A percentile compares a stretch with the other conserved stretches of the same genome.
Conservation (phyloP, 2,113 vertebrate species). For the Chelonoidis abingdonii region DNA sequence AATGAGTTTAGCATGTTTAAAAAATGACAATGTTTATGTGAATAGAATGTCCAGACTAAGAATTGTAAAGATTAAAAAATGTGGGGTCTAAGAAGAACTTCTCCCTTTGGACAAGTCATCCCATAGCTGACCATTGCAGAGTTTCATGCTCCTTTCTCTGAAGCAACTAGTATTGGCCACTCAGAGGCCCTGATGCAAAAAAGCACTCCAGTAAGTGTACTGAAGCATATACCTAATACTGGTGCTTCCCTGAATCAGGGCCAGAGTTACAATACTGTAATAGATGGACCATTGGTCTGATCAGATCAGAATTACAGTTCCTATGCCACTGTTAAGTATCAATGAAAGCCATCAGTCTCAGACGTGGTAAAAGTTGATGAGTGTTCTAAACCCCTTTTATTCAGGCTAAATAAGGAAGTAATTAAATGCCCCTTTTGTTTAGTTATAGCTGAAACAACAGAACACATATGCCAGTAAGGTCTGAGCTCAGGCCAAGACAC, state of each 20-base stretch:
- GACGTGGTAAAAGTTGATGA: neutral
- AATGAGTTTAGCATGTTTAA: neutral
- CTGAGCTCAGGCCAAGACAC: neutral
- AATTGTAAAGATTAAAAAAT: neutral
- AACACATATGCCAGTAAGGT: too few relatives aligned
- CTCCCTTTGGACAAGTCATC: neutral
- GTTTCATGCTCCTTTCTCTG: neutral
- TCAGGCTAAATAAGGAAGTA: neutral
- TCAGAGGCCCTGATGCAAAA: neutral
- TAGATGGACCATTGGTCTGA: neutral
- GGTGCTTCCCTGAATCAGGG: neutral
- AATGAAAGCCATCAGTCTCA: neutral
- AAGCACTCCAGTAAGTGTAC: neutral
- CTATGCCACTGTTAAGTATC: neutral
- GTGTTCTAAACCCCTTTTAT: neutral
- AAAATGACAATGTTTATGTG: accelerated
- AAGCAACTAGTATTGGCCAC: neutral
- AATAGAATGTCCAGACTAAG: neutral
- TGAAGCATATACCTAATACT: neutral
- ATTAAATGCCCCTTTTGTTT: neutral
- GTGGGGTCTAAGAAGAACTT: neutral
- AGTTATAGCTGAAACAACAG: neutral
- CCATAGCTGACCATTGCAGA: neutral
- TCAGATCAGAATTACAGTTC: neutral
- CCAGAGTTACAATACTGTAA: neutral